These are phyloP conservation scores for Rhyacophila evoluta DNA, from an alignment of 2,888 invertebrate genomes.

Conservation along the genomic window DNA sequence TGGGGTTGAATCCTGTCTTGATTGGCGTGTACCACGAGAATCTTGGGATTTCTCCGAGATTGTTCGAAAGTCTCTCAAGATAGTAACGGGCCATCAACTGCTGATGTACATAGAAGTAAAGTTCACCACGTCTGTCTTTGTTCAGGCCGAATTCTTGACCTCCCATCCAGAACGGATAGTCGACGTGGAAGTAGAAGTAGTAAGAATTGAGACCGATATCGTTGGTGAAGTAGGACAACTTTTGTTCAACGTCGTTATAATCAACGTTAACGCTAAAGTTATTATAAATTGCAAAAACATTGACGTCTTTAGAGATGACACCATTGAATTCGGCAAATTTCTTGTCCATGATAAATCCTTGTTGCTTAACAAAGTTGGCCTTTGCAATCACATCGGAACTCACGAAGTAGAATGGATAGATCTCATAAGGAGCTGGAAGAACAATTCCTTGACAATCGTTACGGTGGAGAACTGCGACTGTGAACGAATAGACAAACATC, in stretches of 20 bases:
- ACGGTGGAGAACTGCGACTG: conserved; percentile 72
- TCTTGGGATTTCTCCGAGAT: no score
- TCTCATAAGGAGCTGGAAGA: conserved; percentile 77
- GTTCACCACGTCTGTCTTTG: conserved; percentile 65
- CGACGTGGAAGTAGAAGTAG: conserved; percentile 69
- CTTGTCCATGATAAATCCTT: conserved; percentile 58
- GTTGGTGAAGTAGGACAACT: conserved; percentile 74
- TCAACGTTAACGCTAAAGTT: conserved; percentile 58
- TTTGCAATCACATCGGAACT: conserved; percentile 70
- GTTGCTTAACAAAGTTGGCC: conserved; percentile 64
- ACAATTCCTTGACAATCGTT: conserved; percentile 70
- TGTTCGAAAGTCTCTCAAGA: conserved; percentile 76
- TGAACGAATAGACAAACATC: conserved; percentile 73
- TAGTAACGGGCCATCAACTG: conserved; percentile 69
- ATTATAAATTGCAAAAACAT: conserved; percentile 43
- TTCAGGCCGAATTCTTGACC: conserved; percentile 65
- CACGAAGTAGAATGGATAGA: conserved; percentile 75
- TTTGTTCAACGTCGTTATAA: conserved; percentile 64
- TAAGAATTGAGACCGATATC: conserved; percentile 74
- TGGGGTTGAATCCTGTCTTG: no score
- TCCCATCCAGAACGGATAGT: conserved; percentile 71
- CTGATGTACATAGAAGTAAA: conserved; percentile 66
- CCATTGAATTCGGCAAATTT: conserved; percentile 62
- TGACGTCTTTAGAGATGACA: conserved; percentile 58
- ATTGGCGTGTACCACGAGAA: no score